Evolutionary conservation across 2,113 vertebrate species (phyloP), one percentile per base, ranked within the genome.

Genomic region (Bostrychus sinensis): DNA sequence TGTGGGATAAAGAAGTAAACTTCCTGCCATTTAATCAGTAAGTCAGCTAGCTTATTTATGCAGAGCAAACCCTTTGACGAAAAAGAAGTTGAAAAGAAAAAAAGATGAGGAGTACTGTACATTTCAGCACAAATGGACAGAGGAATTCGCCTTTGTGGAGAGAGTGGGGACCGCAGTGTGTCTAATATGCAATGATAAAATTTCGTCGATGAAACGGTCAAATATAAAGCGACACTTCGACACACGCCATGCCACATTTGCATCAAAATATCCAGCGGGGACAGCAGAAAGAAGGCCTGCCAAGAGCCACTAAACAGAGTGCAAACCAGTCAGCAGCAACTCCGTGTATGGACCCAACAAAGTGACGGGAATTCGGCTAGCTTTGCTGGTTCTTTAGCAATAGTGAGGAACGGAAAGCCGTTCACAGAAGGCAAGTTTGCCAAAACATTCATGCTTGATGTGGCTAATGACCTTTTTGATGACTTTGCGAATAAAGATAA

Each of bases 381-480:
- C 16, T 80, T 80, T 77, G 83, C 76, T 60, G 80, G 58, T 42
- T 4, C 72, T 69, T 61, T 77, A 46, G 72, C 56, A 65, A 83
- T 75, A 42, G 70, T 82, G 34, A 77, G 55, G 48, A 77, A 66
- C 11, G 62, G 70, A 68, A 83, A 83, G 16, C 66, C 70, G 75
- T 75, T 80, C 46, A 80, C 76, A 64, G 76, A 72, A 66, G 70
- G 70, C 0, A 66, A 75, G 62, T 66, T 62, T 57, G 51, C 66
- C 20, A 77, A 82, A 50, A 70, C 17, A 4, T 75, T 45, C n/a
- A 82, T 80, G 73, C 61, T 73, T 14, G 56, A 70, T 76, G 73
- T 82, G 3, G 83, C 75, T 20, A 77, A 77, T 37, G 30, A 86
- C 80, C 63, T 70, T 54, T 83, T 86, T 78, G 65, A 84, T 5